Evolutionary conservation across 2,113 vertebrate genomes (phyloP), one percentile per base, ranked within the genome.

Genomic region (Clarias macrocephalus): DNA sequence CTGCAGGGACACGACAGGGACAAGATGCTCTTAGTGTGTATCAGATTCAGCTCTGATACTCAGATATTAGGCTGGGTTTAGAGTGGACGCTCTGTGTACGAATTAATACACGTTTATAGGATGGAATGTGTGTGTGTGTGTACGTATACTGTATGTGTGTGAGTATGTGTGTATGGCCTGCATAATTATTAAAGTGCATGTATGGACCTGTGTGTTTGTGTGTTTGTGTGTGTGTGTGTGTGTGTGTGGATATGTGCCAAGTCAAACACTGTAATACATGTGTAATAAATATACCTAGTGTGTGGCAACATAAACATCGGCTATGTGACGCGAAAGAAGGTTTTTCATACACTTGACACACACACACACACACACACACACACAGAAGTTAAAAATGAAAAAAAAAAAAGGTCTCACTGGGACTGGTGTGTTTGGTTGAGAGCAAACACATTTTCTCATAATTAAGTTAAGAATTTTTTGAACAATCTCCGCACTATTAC

Each of bases 1-100:
- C 83, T 60, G 54, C 21, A 68, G 84, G 86, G 80, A 80, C 37
- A 33, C 30, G 70, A 57, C 42, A 3, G 73, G 66, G 84, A 57
- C 75, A 79, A 79, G 84, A 85, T 85, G 83, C 84, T 87, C 79
- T 87, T 87, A 89, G 83, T 87, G 75, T 82, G 48, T 87, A 87
- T 89, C 84, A 87, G 80, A 87, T 85, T 82, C 70, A 72, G 70
- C 72, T 79, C 48, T 59, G 85, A 87, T 85, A 63, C 83, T 21
- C 12, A 37, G 79, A 82, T 86, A 66, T 80, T 84, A 80, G 75
- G 15, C 66, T 33, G n/a, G 30, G n/a, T 87, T 60, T 83, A 37
- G 30, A 57, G 28, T 33, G 59, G 52, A 42, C 7, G 54, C 1
- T 10, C 56, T 42, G 57, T 37, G 2, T 23, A 72, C 23, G 28